Conservation (phyloP, 2,888 invertebrate species). For the Philonicus albiceps region DNA sequence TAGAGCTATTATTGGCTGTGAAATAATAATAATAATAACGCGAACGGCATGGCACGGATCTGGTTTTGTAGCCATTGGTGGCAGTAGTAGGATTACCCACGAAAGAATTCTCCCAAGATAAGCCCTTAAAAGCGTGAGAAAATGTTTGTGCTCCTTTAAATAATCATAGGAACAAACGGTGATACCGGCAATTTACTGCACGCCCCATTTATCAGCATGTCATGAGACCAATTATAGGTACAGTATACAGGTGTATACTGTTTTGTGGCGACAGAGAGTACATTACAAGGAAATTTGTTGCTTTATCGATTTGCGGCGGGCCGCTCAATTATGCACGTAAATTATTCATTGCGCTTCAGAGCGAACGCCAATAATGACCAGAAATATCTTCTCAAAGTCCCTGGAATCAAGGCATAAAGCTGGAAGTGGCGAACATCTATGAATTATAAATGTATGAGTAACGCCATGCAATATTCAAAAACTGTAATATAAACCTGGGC, state of each 20-base stretch:
- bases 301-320: constrained; percentile 25
- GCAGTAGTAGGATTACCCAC: not conserved
- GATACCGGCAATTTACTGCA: not conserved
- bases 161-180: not conserved
- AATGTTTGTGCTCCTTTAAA: not conserved
- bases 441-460: constrained; percentile 13
- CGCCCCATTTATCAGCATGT: constrained; percentile 1
- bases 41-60: not conserved
- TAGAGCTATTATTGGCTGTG: not conserved
- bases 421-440: not conserved
- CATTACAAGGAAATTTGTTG: constrained; percentile 29
- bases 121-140: not conserved
- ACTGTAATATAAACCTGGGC: not conserved
- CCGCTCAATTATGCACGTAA: constrained; percentile 30
- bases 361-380: constrained; percentile 11
- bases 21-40: not conserved
- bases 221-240: constrained; percentile 11
- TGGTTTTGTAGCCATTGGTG: not conserved
- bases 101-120: not conserved
- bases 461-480: constrained; percentile 3
- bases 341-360: not conserved
- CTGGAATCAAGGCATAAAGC: not conserved
- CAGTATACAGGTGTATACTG: not conserved
- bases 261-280: constrained; percentile 26
- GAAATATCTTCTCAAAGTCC: not conserved